Base-by-base conservation (phyloP, 53 echinoderm and acorn worm genomes). In the Stichopus horrens region DNA sequence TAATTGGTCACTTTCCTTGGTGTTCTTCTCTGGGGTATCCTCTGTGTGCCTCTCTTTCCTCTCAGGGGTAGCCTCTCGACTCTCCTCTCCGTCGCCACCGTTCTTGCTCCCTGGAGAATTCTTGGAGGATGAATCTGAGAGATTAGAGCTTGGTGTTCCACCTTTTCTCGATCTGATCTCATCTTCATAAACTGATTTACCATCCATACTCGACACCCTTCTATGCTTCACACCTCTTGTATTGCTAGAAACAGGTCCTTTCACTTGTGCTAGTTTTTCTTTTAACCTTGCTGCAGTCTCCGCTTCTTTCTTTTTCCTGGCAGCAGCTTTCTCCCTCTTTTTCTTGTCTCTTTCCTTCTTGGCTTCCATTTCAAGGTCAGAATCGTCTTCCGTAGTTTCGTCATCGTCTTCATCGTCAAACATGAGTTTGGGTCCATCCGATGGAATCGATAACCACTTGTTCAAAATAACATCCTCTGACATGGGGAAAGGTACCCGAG, bases 401-500 rank as follows among this genome's bases (percentile, higher is more conserved):
- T 76, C 78, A 9, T 86, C 73, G 14, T 60, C 56, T 51, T 77
- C 79, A 9, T 55, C 83, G 7, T 73, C 57, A 55, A 86, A 52
- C 23, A 54, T 57, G 59, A 76, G 11, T 9, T 81, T 89, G 52
- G 78, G 82, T 65, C 86, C 88, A 37, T 87, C 71, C 5, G 74
- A 74, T 13, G 87, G 87, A 20, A 87, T 74, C 23, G 87, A 74
- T 53, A 87, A 21, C 87, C 87, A 87, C 73, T 87, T 74, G 75
- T 87, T 87, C 54, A 87, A 75, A 9, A 87, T 75, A 13, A 87
- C 87, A 53, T 87, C 87, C 87, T 87, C 87, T 21, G 87, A 87
- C 87, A 87, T 87, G n/a, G 87, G 87, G 58, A 74, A 87, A 37
- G 91, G 88, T 18, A 91, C 90, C 18, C 86, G 78, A 53, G 90